These are phyloP conservation scores for Alaudala cheleensis DNA, from an alignment of 2,113 vertebrate genomes.

Conservation along the genomic window DNA sequence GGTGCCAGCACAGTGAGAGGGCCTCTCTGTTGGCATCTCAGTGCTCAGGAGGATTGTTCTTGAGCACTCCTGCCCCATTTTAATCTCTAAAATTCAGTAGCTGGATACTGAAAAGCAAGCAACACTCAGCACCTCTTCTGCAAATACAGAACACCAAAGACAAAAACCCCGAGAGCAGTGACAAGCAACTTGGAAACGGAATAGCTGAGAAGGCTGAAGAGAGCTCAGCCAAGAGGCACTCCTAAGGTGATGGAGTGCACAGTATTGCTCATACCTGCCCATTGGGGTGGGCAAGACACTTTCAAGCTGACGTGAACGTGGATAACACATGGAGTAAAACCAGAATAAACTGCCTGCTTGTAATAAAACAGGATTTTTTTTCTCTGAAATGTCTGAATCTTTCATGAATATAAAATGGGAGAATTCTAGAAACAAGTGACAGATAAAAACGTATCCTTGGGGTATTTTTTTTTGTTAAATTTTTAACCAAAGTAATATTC, in stretches of 20 bases:
- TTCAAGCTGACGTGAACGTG: background rate
- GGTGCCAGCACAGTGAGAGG: accelerated
- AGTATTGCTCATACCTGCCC: background rate
- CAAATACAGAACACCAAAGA: background rate
- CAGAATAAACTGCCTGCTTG: background rate
- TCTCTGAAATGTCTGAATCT: background rate
- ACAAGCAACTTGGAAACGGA: background rate
- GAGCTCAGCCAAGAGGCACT: background rate
- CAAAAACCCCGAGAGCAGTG: background rate
- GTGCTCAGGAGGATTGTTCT: background rate
- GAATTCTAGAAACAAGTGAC: background rate
- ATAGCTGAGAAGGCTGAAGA: background rate
- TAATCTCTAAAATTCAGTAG: background rate
- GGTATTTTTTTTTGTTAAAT: background rate
- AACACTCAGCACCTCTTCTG: background rate
- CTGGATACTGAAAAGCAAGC: background rate
- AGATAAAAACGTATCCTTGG: background rate
- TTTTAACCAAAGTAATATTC: background rate
- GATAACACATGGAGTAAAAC: background rate
- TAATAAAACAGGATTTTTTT: background rate
- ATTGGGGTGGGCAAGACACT: background rate
- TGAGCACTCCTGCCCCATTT: background rate
- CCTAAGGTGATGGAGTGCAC: background rate
- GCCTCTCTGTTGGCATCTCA: background rate
- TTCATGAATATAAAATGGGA: background rate